Conservation (phyloP, 2,888 invertebrate genomes). For the Tipula lateralis region DNA sequence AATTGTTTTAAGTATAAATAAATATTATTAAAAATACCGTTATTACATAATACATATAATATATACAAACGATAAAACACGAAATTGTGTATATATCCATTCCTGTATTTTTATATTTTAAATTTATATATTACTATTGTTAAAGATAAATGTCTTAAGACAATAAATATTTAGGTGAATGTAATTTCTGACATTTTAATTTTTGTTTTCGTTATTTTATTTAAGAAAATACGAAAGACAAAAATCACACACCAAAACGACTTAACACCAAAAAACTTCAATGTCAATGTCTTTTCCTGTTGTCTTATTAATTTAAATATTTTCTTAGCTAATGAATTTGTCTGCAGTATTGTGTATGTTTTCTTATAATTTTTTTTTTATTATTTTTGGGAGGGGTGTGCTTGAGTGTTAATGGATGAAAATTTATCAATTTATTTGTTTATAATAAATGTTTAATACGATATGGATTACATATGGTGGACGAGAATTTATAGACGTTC, state of each 20-base stretch:
- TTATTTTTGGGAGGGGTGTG: background rate
- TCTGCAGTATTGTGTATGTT: background rate
- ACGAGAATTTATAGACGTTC: no score
- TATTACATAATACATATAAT: conserved; percentile 24
- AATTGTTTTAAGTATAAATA: background rate
- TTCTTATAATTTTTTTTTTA: background rate
- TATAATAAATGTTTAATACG: background rate
- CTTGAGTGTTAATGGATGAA: background rate
- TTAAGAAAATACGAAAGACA: conserved; percentile 7
- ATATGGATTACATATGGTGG: background rate
- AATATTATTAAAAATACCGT: conserved; percentile 19
- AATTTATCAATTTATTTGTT: background rate
- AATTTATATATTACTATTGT: background rate
- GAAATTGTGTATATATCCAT: background rate
- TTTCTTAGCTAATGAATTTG: conserved; percentile 24
- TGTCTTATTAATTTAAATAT: conserved; percentile 24
- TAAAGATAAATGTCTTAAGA: conserved; percentile 12
- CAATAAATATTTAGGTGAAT: conserved; percentile 19
- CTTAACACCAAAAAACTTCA: background rate
- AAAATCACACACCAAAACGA: conserved; percentile 3
- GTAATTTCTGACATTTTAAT: background rate
- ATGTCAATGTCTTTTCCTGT: conserved; percentile 24
- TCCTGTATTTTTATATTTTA: background rate
- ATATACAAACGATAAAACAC: conserved; percentile 3
- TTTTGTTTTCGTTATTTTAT: background rate